Base-by-base conservation (phyloP, 2,797 vertebrate species). In the Staurois parvus region DNA sequence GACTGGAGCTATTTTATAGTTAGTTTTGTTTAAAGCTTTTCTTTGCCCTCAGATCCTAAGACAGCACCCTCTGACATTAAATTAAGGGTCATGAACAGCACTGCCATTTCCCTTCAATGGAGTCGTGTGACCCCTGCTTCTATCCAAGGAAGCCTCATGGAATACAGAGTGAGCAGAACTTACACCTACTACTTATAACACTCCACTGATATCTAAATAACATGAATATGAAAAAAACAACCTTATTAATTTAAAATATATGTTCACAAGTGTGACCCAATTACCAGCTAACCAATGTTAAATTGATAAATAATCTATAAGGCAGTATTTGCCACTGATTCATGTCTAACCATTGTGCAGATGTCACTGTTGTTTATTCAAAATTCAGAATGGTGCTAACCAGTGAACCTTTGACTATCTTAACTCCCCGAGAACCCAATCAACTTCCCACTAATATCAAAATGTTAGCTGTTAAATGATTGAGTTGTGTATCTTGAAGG, bases 91-190 rank as follows among this genome's bases (percentile, higher is more conserved):
- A 86, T 96, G 40, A 94, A 97, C 94, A 97, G 95, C 95, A 97
- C 94, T 28, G 96, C 94, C 90, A 91, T 94, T 45, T 90, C 91
- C 88, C 86, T 99, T 77, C 96, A 96, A 87, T 99, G 98, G 98
- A 97, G 91, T 81, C 91, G 96, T 0, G 96, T 99, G 88, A 94
- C 97, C 88, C 91, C 94, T 75, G 94, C 91, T 91, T 96, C 96
- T 87, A 90, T 99, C 88, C 95, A 91, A 85, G 98, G 98, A 89
- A 96, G 96, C 88, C 97, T 99, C 90, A 97, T 96, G 90, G 98
- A 98, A 91, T 99, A 99, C 93, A 95, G 94, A 94, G 98, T 99
- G 93, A 97, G 96, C 88, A 87, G 70, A 83, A 40, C 84, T 69
- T 52, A 79, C 37, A 0, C 24, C 76, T 1, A 52, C 84, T 85